phyloP scores from a whole-genome alignment of 1,140 invertebrate species.

The Rhopalosiphum maidis region DNA sequence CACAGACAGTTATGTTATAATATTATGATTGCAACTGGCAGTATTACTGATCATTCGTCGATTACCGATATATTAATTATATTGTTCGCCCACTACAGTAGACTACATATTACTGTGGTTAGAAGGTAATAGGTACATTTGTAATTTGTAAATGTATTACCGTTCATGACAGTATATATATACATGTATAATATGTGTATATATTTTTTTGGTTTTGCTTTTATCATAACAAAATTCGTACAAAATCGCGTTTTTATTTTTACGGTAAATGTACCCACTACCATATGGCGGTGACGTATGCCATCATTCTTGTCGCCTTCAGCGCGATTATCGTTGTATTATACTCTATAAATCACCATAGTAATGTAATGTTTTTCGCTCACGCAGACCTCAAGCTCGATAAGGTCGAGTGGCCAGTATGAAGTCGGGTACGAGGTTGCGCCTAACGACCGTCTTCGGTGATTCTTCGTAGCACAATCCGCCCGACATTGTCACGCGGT shows the following conservation, averaged over 20 bases:
- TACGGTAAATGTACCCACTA: neutral
- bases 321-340: neutral
- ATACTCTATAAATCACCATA: neutral
- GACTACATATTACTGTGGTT: too few relatives aligned
- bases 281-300: too few relatives aligned
- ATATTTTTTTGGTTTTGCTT: neutral
- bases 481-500: neutral
- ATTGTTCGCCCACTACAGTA: too few relatives aligned
- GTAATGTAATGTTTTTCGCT: neutral
- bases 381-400: neutral
- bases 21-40: neutral
- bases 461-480: neutral
- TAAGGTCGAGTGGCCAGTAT: neutral
- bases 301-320: neutral
- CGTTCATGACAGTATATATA: neutral
- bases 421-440: neutral
- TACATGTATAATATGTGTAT: neutral
- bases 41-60: neutral
- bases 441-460: neutral
- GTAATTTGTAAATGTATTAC: neutral
- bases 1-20: neutral
- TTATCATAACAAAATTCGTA: neutral
- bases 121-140: neutral
- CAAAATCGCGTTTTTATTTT: neutral
- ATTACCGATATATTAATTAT: too few relatives aligned